These are phyloP conservation scores for Spisula subtruncata DNA, from an alignment of 2,888 invertebrate genomes.

Conservation along the genomic window DNA sequence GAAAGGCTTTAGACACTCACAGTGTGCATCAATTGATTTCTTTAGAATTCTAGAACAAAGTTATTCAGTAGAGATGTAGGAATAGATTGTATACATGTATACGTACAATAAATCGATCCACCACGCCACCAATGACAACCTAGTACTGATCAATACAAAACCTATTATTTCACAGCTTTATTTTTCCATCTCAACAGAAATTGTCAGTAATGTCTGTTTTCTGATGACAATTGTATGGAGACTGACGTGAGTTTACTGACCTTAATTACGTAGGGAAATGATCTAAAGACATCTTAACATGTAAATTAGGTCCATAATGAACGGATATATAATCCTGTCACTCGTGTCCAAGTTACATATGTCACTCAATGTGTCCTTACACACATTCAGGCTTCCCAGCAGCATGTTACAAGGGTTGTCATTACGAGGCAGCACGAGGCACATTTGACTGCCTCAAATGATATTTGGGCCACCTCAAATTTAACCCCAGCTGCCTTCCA, in stretches of 20 bases:
- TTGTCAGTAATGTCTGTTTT: neutral
- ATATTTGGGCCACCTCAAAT: too few relatives aligned
- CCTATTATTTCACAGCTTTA: neutral
- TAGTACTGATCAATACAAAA: neutral
- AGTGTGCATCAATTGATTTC: too few relatives aligned
- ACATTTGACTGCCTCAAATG: too few relatives aligned
- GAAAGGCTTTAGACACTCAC: neutral
- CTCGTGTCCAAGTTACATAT: neutral
- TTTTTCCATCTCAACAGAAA: slow-evolving; percentile 1
- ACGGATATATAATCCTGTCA: neutral
- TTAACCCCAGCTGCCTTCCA: too few relatives aligned
- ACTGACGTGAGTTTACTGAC: neutral
- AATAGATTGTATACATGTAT: neutral
- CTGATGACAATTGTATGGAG: neutral
- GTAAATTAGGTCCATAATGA: slow-evolving; percentile 4
- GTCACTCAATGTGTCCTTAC: too few relatives aligned
- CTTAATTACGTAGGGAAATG: neutral
- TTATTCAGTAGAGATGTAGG: too few relatives aligned
- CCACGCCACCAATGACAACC: neutral
- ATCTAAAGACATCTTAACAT: neutral
- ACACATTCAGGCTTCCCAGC: too few relatives aligned
- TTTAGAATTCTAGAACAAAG: too few relatives aligned
- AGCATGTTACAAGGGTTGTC: too few relatives aligned
- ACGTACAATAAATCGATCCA: slow-evolving; percentile 1
- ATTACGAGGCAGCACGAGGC: too few relatives aligned